phyloP scores from a whole-genome alignment of 2,797 vertebrate genomes.

The Spatula versicolor region DNA sequence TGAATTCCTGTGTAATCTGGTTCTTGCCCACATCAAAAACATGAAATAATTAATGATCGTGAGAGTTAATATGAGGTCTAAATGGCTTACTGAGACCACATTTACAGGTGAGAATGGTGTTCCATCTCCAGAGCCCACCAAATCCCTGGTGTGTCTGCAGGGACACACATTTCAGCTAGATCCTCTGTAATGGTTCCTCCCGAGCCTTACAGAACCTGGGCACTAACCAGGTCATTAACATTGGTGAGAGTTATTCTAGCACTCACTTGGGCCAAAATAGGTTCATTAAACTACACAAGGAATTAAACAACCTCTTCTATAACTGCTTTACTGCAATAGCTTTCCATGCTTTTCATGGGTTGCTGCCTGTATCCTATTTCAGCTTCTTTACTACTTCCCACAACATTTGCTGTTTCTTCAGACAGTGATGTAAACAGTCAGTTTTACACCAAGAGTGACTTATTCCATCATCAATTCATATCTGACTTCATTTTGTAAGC shows the following conservation, averaged over 20 bases:
- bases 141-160: not conserved
- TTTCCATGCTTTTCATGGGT: rapidly evolving
- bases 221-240: not conserved
- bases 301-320: rapidly evolving
- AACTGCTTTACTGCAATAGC: not conserved
- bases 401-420: rapidly evolving
- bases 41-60: rapidly evolving
- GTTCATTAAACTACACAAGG: rapidly evolving
- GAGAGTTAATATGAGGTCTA: rapidly evolving
- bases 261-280: not conserved
- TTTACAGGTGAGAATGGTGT: not conserved
- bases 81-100: not conserved
- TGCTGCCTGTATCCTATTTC: rapidly evolving
- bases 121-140: not conserved
- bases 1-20: rapidly evolving
- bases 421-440: rapidly evolving
- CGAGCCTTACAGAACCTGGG: not conserved
- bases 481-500: not conserved
- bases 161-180: not conserved
- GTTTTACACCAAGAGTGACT: not conserved
- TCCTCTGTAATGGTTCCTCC: not conserved
- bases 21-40: rapidly evolving
- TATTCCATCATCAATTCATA: rapidly evolving
- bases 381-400: not conserved
- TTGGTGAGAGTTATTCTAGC: not conserved